Percentiles rank a stretch among this genome's conserved stretches.
Conservation (phyloP, 2,888 invertebrate species). For the Cyclophora albipunctata region DNA sequence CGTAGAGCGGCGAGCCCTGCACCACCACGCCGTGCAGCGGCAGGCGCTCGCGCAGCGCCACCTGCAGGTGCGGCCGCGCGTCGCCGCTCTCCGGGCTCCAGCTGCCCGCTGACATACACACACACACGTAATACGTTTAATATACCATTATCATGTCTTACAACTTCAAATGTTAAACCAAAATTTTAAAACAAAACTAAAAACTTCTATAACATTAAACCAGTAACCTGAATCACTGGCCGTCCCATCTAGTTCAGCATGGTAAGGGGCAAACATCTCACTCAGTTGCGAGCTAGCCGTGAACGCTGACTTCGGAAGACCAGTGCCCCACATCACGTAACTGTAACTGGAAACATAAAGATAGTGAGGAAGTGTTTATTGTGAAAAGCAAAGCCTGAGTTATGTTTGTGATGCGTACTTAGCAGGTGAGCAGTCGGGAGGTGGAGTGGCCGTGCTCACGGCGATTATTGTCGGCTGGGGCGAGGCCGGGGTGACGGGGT, state of each 20-base stretch:
- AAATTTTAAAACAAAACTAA: neutral
- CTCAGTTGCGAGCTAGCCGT: constrained; percentile 73
- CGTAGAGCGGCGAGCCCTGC: constrained; percentile 80
- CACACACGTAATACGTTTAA: too few species aligned
- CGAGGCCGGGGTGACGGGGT: neutral
- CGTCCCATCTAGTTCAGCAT: constrained; percentile 57
- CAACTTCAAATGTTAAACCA: neutral
- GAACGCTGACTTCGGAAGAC: constrained; percentile 64
- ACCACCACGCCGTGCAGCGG: constrained; percentile 84
- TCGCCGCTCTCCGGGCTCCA: constrained; percentile 81
- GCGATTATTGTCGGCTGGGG: constrained; percentile 8
- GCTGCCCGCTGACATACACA: constrained; percentile 61
- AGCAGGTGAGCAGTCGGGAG: constrained; percentile 20
- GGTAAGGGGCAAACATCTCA: constrained; percentile 63
- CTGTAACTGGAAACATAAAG: constrained; percentile 18
- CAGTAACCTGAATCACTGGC: neutral
- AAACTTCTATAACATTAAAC: neutral
- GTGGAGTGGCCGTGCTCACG: constrained; percentile 17
- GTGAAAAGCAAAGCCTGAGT: too few species aligned
- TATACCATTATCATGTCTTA: too few species aligned
- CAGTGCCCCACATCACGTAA: constrained; percentile 62
- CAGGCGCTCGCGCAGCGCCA: constrained; percentile 78
- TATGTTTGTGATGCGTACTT: constrained; percentile 17
- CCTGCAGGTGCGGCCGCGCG: constrained; percentile 80
- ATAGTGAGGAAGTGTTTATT: too few species aligned